Evolutionary conservation across 2,888 invertebrate species (phyloP), one percentile per base, ranked within the genome.

Genomic region (Habrosyne pyritoides): DNA sequence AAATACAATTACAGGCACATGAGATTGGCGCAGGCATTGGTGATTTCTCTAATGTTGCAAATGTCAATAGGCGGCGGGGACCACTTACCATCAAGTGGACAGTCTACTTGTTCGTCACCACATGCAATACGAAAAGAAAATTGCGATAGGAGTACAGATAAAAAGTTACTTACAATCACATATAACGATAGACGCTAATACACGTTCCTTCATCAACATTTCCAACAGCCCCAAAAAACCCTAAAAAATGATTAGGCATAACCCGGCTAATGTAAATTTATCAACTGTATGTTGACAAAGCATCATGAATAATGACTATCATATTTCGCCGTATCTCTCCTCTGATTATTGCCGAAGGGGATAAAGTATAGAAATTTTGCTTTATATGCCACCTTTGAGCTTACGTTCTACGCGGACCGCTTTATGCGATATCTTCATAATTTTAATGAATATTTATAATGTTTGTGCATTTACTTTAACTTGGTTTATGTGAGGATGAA

Each of bases 401-500:
- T 80, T 77, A 78, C 66, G 66, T 61, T 71, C 68, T 71, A 69
- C 71, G 64, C 67, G 63, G 73, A 70, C 57, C 69, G 76, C 67
- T 68, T 80, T 74, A 79, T 73, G 64, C 71, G 81, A 79, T 79
- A 77, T 64, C 68, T 66, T 62, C 67, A 64, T 79, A 82, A 83
- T 84, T 84, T 83, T 79, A 84, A 87, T 88, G 87, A 88, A 86
- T 87, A 88, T 84, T 86, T 86, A 87, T 86, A 79, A 79, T 75
- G 65, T 66, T 81, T 82, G 79, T 80, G 79, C 76, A 78, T 81
- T 77, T 81, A 81, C 79, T 83, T 81, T 65, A 75, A 79, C 70
- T 77, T 75, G 57, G 71, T 71, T 72, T 69, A 68, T 63, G 62
- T 60, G 65, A 53, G 67, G 58, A 65, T 66, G 62, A 69, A 69